Evolutionary conservation across 1,140 invertebrate species (phyloP).

Genomic region (Phthorimaea operculella): DNA sequence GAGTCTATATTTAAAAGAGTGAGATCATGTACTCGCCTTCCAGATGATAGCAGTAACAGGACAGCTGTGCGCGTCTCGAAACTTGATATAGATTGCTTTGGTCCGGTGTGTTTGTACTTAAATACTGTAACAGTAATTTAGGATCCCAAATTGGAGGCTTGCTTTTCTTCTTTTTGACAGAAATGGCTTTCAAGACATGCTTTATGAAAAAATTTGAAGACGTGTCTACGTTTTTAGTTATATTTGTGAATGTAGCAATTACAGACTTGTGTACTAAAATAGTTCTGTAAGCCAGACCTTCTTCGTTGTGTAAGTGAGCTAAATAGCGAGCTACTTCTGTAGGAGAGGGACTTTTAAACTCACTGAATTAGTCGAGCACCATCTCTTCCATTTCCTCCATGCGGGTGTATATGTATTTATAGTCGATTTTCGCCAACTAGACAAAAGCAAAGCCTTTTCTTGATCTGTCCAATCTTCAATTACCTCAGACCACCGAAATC

Average conservation of each 20-base stretch:
- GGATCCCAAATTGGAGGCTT: conserved; percentile 9
- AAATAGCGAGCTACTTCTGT: conserved; percentile 20
- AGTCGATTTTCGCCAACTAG: conserved; percentile 11
- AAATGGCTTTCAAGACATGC: conserved; percentile 16
- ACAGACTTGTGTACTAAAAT: conserved; percentile 26
- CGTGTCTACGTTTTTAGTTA: neutral
- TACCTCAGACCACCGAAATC: conserved; percentile 10
- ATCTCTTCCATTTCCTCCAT: conserved; percentile 1
- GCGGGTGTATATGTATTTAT: conserved; percentile 10
- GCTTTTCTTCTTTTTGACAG: neutral
- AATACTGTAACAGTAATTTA: neutral
- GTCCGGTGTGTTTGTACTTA: conserved; percentile 4
- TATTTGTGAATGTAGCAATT: conserved; percentile 16
- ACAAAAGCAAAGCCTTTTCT: conserved; percentile 7
- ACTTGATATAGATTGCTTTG: no score
- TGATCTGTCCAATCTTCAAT: conserved; percentile 9
- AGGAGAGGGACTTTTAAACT: conserved; percentile 10
- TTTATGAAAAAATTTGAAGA: conserved; percentile 12
- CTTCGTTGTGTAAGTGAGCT: conserved; percentile 15
- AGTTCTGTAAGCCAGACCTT: conserved; percentile 19
- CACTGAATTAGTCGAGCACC: conserved; percentile 9
- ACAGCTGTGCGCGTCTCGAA: no score
- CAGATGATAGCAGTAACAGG: neutral
- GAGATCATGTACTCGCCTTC: neutral
- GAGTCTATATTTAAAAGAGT: neutral